These are phyloP conservation scores for Synergus laeviventris DNA, from an alignment of 2,888 invertebrate genomes.

Conservation along the genomic window DNA sequence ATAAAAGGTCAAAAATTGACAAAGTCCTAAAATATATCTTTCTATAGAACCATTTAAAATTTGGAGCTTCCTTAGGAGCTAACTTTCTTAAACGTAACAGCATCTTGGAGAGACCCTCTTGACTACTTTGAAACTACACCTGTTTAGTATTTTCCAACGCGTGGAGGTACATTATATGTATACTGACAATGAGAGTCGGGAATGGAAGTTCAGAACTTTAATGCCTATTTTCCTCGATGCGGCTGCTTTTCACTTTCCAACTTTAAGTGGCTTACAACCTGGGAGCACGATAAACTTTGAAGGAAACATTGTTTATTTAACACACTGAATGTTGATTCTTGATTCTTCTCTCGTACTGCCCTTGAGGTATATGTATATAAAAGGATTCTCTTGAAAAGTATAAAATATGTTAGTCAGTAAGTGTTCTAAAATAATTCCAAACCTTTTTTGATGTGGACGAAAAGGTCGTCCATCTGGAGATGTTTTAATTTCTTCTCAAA, in stretches of 20 bases:
- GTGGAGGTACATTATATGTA: conserved; percentile 21
- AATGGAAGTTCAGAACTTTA: conserved; percentile 37
- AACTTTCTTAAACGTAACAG: not conserved
- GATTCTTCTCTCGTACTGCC: conserved; percentile 13
- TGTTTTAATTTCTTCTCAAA: no score
- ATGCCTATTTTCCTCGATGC: conserved; percentile 36
- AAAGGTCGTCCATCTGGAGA: no score
- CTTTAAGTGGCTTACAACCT: conserved; percentile 38
- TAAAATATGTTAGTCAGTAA: not conserved
- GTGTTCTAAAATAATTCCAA: no score
- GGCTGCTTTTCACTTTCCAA: conserved; percentile 39
- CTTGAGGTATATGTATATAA: not conserved
- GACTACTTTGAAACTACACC: conserved; percentile 5
- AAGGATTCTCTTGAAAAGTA: conserved; percentile 4
- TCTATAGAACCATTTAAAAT: not conserved
- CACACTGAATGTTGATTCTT: conserved; percentile 37
- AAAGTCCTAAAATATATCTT: not conserved
- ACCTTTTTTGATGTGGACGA: no score
- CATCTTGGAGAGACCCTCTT: not conserved
- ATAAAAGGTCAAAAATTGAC: no score
- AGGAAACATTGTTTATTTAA: conserved; percentile 37
- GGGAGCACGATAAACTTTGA: conserved; percentile 28
- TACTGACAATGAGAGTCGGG: conserved; percentile 35
- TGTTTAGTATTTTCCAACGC: conserved; percentile 26
- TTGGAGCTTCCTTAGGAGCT: not conserved